Evolutionary conservation across 2,113 vertebrate species (phyloP), one percentile per base, ranked within the genome.

Genomic region (Stegostoma tigrinum): DNA sequence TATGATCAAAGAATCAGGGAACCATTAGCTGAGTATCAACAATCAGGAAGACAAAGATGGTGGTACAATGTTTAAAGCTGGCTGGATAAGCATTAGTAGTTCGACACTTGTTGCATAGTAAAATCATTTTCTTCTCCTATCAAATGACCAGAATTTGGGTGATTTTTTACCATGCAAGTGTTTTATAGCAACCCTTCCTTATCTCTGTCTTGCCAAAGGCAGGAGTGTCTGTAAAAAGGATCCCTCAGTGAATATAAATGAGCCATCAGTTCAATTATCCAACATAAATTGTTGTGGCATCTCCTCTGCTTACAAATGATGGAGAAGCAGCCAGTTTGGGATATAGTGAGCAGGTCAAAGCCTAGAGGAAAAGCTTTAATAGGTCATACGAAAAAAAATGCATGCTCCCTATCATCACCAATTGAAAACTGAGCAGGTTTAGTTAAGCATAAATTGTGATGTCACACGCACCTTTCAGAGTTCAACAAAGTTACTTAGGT

Each of bases 91-190:
- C 91, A 96, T 96, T 94, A 96, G 97, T 97, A 96, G 97, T 97
- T 96, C 96, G 97, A 97, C 97, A 97, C 98, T 97, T 98, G 98
- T 98, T 98, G 98, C 98, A 98, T 98, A 98, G 98, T 98, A 98
- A 98, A 98, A 98, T 97, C 97, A 98, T 93, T 66, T 98, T 97
- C 97, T 96, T 96, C 95, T 97, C 89, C 97, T 97, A 97, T 97
- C 96, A 96, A 96, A 97, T 97, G 97, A 97, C 97, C 27, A 97
- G 96, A 97, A 96, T 97, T 96, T 96, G 97, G 96, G 96, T 96
- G 96, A 97, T 96, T 48, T 48, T 97, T 97, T 97, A 97, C 97
- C 97, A 89, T 96, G 96, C 96, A 97, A 97, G 97, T 97, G 97
- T 97, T 97, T 83, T 68, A 48, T 75, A 95, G 94, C 68, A 95